Evolutionary conservation across 2,888 invertebrate species (phyloP), one percentile per base, ranked within the genome.

Genomic region (Coelopa pilipes): DNA sequence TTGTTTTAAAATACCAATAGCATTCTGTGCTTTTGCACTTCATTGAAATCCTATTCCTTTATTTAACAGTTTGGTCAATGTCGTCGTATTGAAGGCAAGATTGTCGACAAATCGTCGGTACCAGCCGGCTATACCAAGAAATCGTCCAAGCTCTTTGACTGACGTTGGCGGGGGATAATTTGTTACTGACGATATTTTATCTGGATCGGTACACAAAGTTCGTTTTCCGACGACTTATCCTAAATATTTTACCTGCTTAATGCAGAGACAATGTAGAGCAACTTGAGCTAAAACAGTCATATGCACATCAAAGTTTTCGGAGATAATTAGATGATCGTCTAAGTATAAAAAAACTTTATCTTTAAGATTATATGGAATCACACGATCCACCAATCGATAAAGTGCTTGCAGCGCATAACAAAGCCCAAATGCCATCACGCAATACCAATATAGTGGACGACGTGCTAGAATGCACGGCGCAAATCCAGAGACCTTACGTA

Each of bases 111-210:
- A 78, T 12, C 76, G 62, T 1, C 77, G 45, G 55, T 76, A 77
- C 74, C 78, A 79, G 7, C 79, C 77, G 1, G 76, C 71, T 73
- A 76, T 78, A 15, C 77, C 77, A 3, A 79, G 50, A 55, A 80
- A 78, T 7, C 77, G 34, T 11, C 75, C 50, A 5, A 77, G 71
- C 60, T 78, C 74, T 15, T 72, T 72, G 0, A 72, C 65, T 11
- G 75, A 70, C 12, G 24, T 68, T 3, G 76, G 75, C 1, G 62
- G n/a, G n/a, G n/a, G n/a, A n/a, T n/a, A n/a, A n/a, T n/a, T n/a
- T n/a, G n/a, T n/a, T n/a, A n/a, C n/a, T 17, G 5, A 76, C n/a
- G 75, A 57, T 76, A 78, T 1, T 76, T 74, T 0, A 21, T 47
- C 1, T 77, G n/a, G n/a, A n/a, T n/a, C n/a, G n/a, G n/a, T n/a